Conservation (phyloP, 2,113 vertebrate genomes). For the Platichthys flesus region DNA sequence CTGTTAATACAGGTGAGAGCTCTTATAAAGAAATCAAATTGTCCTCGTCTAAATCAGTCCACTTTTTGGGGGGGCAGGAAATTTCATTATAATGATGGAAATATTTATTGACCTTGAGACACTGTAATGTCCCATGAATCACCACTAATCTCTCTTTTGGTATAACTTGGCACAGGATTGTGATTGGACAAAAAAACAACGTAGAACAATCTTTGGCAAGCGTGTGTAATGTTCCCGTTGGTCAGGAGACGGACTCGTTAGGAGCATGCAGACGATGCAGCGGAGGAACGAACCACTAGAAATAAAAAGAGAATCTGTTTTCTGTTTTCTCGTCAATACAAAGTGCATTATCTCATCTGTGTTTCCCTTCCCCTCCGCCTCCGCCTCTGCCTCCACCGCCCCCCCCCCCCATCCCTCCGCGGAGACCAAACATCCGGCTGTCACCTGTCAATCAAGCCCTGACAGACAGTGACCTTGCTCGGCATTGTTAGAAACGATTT, state of each 20-base stretch:
- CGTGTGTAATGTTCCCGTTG: constrained; percentile 45
- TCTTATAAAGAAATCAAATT: constrained; percentile 28
- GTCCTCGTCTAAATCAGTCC: constrained; percentile 23
- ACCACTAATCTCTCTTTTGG: constrained; percentile 63
- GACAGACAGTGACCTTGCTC: constrained; percentile 76
- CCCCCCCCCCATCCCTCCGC: not conserved
- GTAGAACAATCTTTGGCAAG: constrained; percentile 65
- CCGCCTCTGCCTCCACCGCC: not conserved
- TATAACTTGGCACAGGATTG: constrained; percentile 63
- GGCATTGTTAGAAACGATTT: constrained; percentile 67
- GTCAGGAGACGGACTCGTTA: constrained; percentile 72
- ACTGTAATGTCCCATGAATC: constrained; percentile 40
- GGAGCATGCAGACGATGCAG: constrained; percentile 42
- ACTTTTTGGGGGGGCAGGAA: constrained; percentile 34
- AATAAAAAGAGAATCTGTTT: constrained; percentile 47
- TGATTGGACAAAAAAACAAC: constrained; percentile 50
- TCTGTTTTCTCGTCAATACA: constrained; percentile 68
- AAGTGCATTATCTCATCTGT: constrained; percentile 66
- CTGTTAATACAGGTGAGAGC: constrained; percentile 17
- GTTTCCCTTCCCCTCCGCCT: constrained; percentile 29
- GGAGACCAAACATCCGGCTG: constrained; percentile 64
- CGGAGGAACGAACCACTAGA: constrained; percentile 24
- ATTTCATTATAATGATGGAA: constrained; percentile 59
- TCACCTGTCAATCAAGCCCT: constrained; percentile 78
- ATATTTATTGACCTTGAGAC: constrained; percentile 66